Evolutionary conservation across 30 jellyfish, hydroid and myxozoan species (phyloP).

Genomic region (Rhopilema esculentum): DNA sequence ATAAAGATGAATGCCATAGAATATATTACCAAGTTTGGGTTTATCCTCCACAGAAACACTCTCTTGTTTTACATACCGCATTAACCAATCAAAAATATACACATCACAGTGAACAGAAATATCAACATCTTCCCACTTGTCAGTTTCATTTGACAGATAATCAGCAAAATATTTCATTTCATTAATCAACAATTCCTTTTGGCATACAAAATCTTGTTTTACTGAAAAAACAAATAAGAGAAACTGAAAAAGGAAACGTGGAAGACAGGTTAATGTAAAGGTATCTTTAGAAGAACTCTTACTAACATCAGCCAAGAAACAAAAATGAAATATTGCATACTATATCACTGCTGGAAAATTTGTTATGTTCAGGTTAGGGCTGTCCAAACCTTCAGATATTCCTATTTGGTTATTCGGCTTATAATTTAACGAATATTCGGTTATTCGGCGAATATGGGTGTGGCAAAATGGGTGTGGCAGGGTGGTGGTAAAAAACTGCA

Average conservation of each 20-base stretch:
- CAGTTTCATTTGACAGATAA: constrained; percentile 75
- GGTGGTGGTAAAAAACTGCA: too few species aligned
- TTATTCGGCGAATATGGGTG: too few species aligned
- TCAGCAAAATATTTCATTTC: constrained; percentile 96
- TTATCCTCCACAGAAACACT: constrained; percentile 14
- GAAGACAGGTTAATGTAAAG: too few species aligned
- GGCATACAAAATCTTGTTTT: constrained; percentile 89
- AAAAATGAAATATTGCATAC: background rate
- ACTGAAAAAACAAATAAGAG: constrained; percentile 39
- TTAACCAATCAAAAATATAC: constrained; percentile 92
- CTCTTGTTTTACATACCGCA: constrained; percentile 79
- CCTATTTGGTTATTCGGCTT: too few species aligned
- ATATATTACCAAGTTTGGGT: constrained; percentile 75
- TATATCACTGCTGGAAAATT: background rate
- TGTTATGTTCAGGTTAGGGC: too few species aligned
- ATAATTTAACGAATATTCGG: too few species aligned
- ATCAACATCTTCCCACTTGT: constrained; percentile 96
- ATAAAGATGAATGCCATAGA: too few species aligned
- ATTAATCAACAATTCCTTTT: constrained; percentile 69
- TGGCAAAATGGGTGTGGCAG: too few species aligned
- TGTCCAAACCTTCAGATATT: too few species aligned
- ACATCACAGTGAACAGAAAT: constrained; percentile 98
- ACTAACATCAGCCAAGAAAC: too few species aligned
- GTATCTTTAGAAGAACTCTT: too few species aligned
- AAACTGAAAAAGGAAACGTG: too few species aligned